phyloP scores from a whole-genome alignment of 1,140 invertebrate species.

The Temnothorax curvispinosus region DNA sequence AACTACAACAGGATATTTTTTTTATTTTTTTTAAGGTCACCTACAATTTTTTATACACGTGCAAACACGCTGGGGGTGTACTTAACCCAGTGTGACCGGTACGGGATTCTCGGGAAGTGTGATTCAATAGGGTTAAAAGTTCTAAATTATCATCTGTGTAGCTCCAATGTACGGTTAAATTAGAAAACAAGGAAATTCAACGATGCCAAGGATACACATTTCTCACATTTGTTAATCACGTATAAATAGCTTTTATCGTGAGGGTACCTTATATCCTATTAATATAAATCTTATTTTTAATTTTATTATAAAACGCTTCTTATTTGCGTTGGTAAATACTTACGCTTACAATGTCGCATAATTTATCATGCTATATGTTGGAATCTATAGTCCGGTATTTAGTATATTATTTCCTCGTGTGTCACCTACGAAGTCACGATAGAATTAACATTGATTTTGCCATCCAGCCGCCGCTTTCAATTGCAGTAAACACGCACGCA shows the following conservation, averaged over 20 bases:
- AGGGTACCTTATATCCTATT: not conserved
- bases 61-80: too few relatives aligned
- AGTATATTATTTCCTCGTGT: not conserved
- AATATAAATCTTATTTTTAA: not conserved
- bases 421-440: not conserved
- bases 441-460: conserved; percentile 26
- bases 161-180: not conserved
- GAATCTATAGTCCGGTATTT: not conserved
- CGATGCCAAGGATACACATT: not conserved
- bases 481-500: not conserved
- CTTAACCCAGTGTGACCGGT: too few relatives aligned
- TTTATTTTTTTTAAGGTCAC: too few relatives aligned
- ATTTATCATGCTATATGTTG: not conserved
- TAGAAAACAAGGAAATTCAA: not conserved
- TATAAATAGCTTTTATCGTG: not conserved
- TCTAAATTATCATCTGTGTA: not conserved
- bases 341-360: not conserved
- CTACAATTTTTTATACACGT: too few relatives aligned
- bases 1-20: too few relatives aligned
- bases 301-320: too few relatives aligned
- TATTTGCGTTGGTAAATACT: not conserved
- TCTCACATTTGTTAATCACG: not conserved
- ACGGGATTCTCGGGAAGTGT: too few relatives aligned
- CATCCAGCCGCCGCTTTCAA: not conserved
- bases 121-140: too few relatives aligned